These are phyloP conservation scores for Tribolium castaneum DNA, from an alignment of 1,140 invertebrate genomes.

Conservation along the genomic window DNA sequence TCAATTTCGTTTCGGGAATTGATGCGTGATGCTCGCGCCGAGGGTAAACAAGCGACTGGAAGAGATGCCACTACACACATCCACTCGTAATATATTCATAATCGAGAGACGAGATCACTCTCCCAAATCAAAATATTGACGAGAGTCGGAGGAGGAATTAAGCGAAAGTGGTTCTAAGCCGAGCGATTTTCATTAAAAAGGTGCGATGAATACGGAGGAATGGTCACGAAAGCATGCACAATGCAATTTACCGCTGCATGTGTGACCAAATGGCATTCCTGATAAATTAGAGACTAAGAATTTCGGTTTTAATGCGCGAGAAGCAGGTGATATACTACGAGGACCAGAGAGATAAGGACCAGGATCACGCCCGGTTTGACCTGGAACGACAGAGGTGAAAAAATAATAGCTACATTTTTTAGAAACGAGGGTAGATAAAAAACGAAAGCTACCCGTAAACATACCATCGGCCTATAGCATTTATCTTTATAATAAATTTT, in stretches of 20 bases:
- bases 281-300: not conserved
- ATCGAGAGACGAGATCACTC: slow-evolving; percentile 54
- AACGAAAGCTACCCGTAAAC: slow-evolving; percentile 45
- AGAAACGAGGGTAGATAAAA: slow-evolving; percentile 54
- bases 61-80: slow-evolving; percentile 49
- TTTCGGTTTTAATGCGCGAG: not conserved
- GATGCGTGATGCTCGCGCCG: slow-evolving; percentile 50
- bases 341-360: slow-evolving; percentile 46
- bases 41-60: slow-evolving; percentile 48
- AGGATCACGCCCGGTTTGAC: slow-evolving; percentile 51
- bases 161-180: slow-evolving; percentile 54
- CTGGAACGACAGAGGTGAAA: slow-evolving; percentile 55
- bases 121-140: slow-evolving; percentile 59
- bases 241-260: too few species aligned
- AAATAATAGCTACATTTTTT: slow-evolving; percentile 58
- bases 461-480: slow-evolving; percentile 47
- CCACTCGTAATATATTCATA: slow-evolving; percentile 58
- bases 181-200: not conserved
- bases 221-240: too few species aligned
- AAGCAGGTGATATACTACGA: not conserved
- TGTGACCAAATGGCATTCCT: not conserved
- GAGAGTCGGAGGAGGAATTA: slow-evolving; percentile 54
- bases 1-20: slow-evolving; percentile 55
- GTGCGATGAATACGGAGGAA: not conserved
- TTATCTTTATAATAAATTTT: slow-evolving; percentile 51